phyloP scores from a whole-genome alignment of 2,113 vertebrate genomes.

The Limanda limanda region DNA sequence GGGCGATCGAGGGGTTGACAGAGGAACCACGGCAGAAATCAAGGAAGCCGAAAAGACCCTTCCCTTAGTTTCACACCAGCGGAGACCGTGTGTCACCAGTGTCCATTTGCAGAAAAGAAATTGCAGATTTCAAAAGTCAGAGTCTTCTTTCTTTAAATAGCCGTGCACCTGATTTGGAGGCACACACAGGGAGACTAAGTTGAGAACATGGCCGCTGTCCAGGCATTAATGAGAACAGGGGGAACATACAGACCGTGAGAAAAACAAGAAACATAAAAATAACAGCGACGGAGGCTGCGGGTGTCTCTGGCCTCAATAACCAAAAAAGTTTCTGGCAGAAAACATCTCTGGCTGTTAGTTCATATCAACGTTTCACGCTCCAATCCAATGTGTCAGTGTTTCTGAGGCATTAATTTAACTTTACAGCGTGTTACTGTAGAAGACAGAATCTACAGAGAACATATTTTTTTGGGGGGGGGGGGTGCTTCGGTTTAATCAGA shows the following conservation, averaged over 20 bases:
- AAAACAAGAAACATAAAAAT: slow-evolving; percentile 38
- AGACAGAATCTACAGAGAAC: not conserved
- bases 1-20: too few relatives aligned
- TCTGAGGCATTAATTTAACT: slow-evolving; percentile 1
- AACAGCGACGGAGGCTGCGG: slow-evolving; percentile 34
- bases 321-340: not conserved
- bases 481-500: not conserved
- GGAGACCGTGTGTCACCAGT: too few relatives aligned
- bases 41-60: not conserved
- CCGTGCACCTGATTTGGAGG: not conserved
- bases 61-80: too few relatives aligned
- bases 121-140: slow-evolving; percentile 46
- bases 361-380: not conserved
- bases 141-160: slow-evolving; percentile 45
- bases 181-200: slow-evolving; percentile 42
- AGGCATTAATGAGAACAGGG: slow-evolving; percentile 62
- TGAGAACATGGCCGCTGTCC: slow-evolving; percentile 64
- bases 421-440: not conserved
- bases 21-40: not conserved
- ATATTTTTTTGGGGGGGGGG: not conserved
- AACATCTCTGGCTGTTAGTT: not conserved
- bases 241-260: slow-evolving; percentile 51
- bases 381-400: not conserved
- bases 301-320: not conserved
- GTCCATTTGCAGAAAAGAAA: slow-evolving; percentile 32